These are phyloP conservation scores for Spodoptera frugiperda DNA, from an alignment of 1,140 invertebrate genomes.

Conservation along the genomic window DNA sequence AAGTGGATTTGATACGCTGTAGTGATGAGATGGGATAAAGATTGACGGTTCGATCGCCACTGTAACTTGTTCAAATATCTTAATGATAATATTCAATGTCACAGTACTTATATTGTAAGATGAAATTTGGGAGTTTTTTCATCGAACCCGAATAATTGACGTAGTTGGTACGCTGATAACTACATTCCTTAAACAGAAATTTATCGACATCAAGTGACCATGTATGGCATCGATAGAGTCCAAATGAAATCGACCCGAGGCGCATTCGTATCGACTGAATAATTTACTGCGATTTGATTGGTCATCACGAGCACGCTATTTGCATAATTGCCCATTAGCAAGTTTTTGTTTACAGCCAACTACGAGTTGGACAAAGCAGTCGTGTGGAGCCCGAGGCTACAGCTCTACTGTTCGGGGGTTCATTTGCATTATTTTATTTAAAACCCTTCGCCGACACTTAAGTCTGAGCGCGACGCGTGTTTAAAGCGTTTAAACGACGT, in stretches of 20 bases:
- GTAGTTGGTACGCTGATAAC: background rate
- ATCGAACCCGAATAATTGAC: background rate
- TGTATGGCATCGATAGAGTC: constrained; percentile 22
- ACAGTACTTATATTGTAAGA: background rate
- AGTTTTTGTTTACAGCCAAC: constrained; percentile 74
- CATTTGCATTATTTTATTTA: constrained; percentile 55
- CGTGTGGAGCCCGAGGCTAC: constrained; percentile 50
- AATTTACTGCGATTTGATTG: constrained; percentile 81
- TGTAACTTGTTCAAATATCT: too few species aligned
- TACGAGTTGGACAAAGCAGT: constrained; percentile 52
- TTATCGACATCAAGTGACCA: constrained; percentile 13
- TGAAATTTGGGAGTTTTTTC: background rate
- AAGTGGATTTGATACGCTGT: constrained; percentile 27
- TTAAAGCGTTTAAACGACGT: constrained; percentile 20
- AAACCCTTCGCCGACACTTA: constrained; percentile 47
- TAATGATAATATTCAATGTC: too few species aligned
- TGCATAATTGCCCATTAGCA: constrained; percentile 81
- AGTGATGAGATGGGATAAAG: background rate
- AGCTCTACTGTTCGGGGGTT: constrained; percentile 35
- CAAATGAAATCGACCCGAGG: constrained; percentile 50
- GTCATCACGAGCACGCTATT: constrained; percentile 68
- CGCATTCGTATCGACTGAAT: constrained; percentile 64
- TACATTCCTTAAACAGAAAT: constrained; percentile 24
- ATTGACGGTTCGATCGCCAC: too few species aligned
- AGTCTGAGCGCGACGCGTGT: constrained; percentile 34